phyloP scores from a whole-genome alignment of 2,797 vertebrate species.

The Lophotriccus pileatus region DNA sequence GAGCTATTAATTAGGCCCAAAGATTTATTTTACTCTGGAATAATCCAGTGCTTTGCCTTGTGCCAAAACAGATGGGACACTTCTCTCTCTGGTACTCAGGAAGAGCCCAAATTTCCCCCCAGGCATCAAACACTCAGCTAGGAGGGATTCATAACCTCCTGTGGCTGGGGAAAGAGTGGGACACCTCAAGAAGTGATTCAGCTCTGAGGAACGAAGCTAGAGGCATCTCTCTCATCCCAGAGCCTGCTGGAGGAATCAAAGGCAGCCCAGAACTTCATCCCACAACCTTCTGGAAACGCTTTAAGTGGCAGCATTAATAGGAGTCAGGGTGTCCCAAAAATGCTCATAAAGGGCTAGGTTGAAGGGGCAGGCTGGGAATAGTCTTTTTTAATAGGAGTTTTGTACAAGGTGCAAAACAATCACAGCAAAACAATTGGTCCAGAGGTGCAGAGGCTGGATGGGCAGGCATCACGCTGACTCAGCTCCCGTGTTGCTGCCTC shows the following conservation, averaged over 20 bases:
- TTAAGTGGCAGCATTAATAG: not conserved
- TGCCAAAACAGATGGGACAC: not conserved
- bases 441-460: not conserved
- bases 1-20: not conserved
- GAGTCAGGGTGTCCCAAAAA: not conserved
- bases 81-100: not conserved
- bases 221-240: not conserved
- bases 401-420: not conserved
- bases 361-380: not conserved
- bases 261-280: not conserved
- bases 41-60: not conserved
- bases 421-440: not conserved
- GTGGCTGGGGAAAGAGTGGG: fast-evolving
- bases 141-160: not conserved
- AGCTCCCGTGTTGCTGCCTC: fast-evolving
- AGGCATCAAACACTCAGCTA: not conserved
- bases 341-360: not conserved
- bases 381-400: not conserved
- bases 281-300: not conserved
- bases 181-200: not conserved
- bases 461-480: not conserved
- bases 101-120: not conserved
- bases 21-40: not conserved
- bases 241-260: not conserved
- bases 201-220: not conserved